Evolutionary conservation across 2,113 vertebrate genomes (phyloP), one percentile per base, ranked within the genome.

Genomic region (Nibea coibor): DNA sequence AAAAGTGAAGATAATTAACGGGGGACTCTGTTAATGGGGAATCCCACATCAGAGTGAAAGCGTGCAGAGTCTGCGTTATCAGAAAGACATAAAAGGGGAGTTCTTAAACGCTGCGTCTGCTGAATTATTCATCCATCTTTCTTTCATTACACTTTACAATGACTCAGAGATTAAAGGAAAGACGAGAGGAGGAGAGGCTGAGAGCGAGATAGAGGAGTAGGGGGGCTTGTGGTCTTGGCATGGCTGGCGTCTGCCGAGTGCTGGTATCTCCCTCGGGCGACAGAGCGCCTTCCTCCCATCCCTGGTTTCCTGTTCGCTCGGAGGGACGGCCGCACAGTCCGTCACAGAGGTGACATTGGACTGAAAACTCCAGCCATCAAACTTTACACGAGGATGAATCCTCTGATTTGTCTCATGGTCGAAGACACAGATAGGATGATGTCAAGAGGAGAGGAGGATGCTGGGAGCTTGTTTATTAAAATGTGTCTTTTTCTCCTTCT

Each of bases 101-200:
- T 84, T 89, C 76, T 87, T 85, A 88, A 85, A 87, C 54, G 75
- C 81, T 48, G 80, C 22, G 85, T 84, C 81, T 88, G 70, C 84
- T 93, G 89, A 92, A 93, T 94, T 93, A 93, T 91, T 93, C 90
- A 93, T 92, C 71, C 72, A 24, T 83, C 80, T 85, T 90, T 92
- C 89, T 93, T 92, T 92, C 89, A 90, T 92, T 92, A 87, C 87
- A 87, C 85, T 88, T 86, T 51, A 84, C 80, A 91, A 88, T 94
- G 91, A 92, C 81, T 93, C 88, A 77, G 82, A 91, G 85, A 91
- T 92, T 88, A 94, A 92, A 93, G 90, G 80, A 45, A 89, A 93
- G 88, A 90, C 64, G 88, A 87, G 91, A 72, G 78, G 83, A 67
- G 72, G 53, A 68, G 77, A 19, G 57, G 57, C 26, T 17, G 15